Evolutionary conservation across 2,888 invertebrate genomes (phyloP), one percentile per base, ranked within the genome.

Genomic region (Zele albiditarsus): DNA sequence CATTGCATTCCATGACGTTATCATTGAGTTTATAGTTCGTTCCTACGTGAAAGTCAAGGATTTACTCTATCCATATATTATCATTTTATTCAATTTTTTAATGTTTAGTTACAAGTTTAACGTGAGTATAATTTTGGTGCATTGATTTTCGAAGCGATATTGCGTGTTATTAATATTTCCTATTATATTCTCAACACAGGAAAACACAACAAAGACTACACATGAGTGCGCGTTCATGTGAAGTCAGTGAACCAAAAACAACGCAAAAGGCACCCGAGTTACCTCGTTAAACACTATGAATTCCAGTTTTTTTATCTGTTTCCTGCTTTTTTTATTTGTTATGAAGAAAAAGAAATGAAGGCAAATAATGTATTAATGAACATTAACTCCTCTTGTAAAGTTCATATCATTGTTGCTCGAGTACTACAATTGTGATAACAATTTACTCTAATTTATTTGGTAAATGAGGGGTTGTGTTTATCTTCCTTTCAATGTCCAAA

Each of bases 231-330:
- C 77, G 74, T 75, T 70, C 75, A 71, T 77, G 68, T 65, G 77
- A 33, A 78, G 75, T 76, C 80, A 79, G 76, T 80, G 81, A 81
- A 82, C 81, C 80, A 78, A 79, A 77, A 69, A 77, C 74, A 68
- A 49, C 80, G 78, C 78, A 79, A 77, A 75, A 76, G 65, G 58
- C 53, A 73, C 78, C 74, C 62, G 31, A 31, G 20, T 68, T 20
- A 12, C 42, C 12, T 66, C n/a, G 6, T 46, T 3, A 3, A 46
- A 46, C 23, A 20, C 38, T 23, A 66, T 68, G 53, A 38, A 38
- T 27, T 38, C 20, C n/a, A 16, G n/a, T 27, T 38, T 38, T 20
- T 27, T 38, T 5, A 0, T 42, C 23, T 23, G 20, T 1, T 23
- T 14, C 2, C 20, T 23, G 3, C 16, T 42, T 20, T 33, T 57